Conservation (phyloP, 2,888 invertebrate genomes). For the Nysson spinosus region DNA sequence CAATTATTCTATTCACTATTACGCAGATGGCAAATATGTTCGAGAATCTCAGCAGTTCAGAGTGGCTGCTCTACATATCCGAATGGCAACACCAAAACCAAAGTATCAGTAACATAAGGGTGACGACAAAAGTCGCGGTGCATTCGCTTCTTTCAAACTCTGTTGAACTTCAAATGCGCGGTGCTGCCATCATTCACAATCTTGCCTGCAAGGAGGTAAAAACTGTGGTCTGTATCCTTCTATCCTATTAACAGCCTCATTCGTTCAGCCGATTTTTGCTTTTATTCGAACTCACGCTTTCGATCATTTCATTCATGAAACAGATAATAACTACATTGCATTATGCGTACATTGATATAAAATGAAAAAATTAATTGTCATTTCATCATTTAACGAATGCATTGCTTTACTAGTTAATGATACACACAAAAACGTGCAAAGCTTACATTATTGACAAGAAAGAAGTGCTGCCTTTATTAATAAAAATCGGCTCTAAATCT, state of each 20-base stretch:
- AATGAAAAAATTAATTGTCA: background rate
- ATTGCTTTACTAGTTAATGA: constrained; percentile 3
- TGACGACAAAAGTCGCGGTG: constrained; percentile 94
- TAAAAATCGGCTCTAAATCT: constrained; percentile 38
- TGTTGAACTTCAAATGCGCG: constrained; percentile 86
- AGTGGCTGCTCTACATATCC: constrained; percentile 95
- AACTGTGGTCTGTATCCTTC: constrained; percentile 93
- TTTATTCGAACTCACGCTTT: constrained; percentile 16
- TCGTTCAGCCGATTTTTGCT: constrained; percentile 13
- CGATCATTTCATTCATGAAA: background rate
- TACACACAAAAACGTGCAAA: constrained; percentile 7
- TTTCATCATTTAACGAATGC: constrained; percentile 24
- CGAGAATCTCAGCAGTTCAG: constrained; percentile 91
- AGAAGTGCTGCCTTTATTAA: constrained; percentile 68
- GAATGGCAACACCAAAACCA: constrained; percentile 90
- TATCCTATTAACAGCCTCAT: constrained; percentile 42
- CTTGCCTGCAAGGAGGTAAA: constrained; percentile 97
- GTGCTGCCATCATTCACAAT: constrained; percentile 93
- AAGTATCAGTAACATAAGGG: constrained; percentile 91
- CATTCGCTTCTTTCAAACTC: constrained; percentile 88
- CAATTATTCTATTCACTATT: background rate
- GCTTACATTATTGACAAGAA: constrained; percentile 9
- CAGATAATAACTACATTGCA: background rate
- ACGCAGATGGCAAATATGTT: constrained; percentile 90
- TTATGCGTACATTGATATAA: background rate